These are phyloP conservation scores for Kradibia gibbosae DNA, from an alignment of 1,140 invertebrate species.

Conservation along the genomic window DNA sequence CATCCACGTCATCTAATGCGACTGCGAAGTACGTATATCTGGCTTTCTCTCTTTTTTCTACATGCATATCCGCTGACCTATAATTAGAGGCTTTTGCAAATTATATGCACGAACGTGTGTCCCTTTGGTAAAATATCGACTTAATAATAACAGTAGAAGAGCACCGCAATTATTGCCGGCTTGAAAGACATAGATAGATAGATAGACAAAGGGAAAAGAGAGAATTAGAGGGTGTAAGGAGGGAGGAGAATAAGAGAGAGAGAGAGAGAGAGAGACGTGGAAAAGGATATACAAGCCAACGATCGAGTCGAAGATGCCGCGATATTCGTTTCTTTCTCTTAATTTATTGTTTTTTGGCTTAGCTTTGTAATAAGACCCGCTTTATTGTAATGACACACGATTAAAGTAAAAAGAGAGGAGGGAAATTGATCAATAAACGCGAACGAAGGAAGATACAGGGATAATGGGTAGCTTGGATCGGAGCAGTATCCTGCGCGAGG, in stretches of 20 bases:
- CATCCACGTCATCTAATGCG: conserved; percentile 4
- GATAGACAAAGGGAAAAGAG: conserved; percentile 13
- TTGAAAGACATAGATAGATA: conserved; percentile 50
- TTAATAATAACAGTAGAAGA: conserved; percentile 71
- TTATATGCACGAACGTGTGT: conserved; percentile 70
- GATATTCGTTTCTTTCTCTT: conserved; percentile 26
- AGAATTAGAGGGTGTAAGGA: conserved; percentile 46
- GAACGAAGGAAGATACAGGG: conserved; percentile 40
- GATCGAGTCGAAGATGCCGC: conserved; percentile 51
- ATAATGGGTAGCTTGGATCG: too few species aligned
- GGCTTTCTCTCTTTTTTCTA: conserved; percentile 44
- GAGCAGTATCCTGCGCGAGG: too few species aligned
- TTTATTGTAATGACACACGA: conserved; percentile 23
- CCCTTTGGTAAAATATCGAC: conserved; percentile 69
- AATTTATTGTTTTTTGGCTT: conserved; percentile 50
- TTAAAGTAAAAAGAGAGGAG: not conserved
- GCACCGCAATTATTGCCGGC: conserved; percentile 65
- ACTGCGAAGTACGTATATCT: conserved; percentile 11
- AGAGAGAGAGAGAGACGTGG: not conserved
- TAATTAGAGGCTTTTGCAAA: conserved; percentile 70
- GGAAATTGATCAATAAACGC: not conserved
- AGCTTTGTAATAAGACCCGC: conserved; percentile 22
- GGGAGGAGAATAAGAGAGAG: conserved; percentile 17
- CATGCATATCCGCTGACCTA: conserved; percentile 62
- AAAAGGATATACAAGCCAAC: too few species aligned